phyloP scores from a whole-genome alignment of 2,113 vertebrate genomes.

The Phylloscopus whistleri region DNA sequence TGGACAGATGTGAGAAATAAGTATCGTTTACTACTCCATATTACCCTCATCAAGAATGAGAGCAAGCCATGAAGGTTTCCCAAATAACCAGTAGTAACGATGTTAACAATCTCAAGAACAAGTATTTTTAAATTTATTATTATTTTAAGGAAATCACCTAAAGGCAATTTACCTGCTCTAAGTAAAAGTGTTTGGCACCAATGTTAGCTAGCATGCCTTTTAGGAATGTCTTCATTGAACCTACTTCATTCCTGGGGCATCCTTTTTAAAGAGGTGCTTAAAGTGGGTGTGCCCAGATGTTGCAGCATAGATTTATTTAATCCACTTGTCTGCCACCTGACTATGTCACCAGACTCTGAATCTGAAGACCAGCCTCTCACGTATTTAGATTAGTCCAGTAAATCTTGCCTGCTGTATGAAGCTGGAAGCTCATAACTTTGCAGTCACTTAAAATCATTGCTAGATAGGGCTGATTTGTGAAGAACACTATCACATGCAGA shows the following conservation, averaged over 20 bases:
- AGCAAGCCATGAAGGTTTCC: neutral
- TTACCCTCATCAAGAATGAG: neutral
- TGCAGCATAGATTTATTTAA: neutral
- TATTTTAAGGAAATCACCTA: neutral
- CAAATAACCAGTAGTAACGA: neutral
- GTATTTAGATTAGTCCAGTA: neutral
- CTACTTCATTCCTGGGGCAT: neutral
- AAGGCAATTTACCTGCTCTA: neutral
- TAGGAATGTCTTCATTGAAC: neutral
- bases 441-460: neutral
- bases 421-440: neutral
- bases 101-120: neutral
- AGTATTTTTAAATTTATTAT: neutral
- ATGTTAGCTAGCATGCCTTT: neutral
- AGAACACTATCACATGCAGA: neutral
- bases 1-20: neutral
- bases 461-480: neutral
- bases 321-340: neutral
- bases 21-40: neutral
- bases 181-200: neutral
- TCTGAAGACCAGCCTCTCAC: neutral
- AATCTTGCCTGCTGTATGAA: neutral
- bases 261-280: neutral
- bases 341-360: neutral
- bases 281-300: neutral